phyloP scores from a whole-genome alignment of 2,888 invertebrate genomes.

The Phalera bucephala region DNA sequence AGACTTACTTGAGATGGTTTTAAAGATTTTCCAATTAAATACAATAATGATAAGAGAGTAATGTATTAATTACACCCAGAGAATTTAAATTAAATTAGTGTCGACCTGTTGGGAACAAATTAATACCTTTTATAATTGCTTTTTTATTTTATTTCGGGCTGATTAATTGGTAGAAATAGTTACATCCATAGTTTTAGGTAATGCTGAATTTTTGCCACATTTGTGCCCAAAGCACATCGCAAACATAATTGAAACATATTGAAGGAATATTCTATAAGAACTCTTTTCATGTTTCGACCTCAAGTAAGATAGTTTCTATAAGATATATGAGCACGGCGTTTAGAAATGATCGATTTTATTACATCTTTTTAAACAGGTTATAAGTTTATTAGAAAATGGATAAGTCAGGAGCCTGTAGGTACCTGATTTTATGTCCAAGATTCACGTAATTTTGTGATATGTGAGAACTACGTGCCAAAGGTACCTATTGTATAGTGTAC shows the following conservation, averaged over 20 bases:
- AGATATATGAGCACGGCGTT: no score
- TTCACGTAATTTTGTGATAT: constrained; percentile 43
- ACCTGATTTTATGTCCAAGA: constrained; percentile 26
- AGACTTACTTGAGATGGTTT: constrained; percentile 23
- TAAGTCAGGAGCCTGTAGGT: no score
- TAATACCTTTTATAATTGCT: constrained; percentile 33
- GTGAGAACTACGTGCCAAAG: constrained; percentile 45
- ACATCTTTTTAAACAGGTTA: no score
- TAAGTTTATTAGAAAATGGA: no score
- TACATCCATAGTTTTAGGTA: neutral
- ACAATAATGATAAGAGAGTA: constrained; percentile 38
- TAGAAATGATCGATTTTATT: no score
- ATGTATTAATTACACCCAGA: constrained; percentile 38
- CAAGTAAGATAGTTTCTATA: no score
- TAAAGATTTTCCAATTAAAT: constrained; percentile 21
- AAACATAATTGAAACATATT: no score
- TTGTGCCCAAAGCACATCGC: no score
- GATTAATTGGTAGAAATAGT: neutral
- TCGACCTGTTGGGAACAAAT: constrained; percentile 65
- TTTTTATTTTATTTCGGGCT: constrained; percentile 12
- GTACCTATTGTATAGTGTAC: constrained; percentile 34
- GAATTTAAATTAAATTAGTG: constrained; percentile 55
- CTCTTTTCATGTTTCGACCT: no score
- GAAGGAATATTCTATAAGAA: no score
- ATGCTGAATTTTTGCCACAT: neutral